Conservation (phyloP, 2,797 vertebrate genomes). For the Bovichtus diacanthus region DNA sequence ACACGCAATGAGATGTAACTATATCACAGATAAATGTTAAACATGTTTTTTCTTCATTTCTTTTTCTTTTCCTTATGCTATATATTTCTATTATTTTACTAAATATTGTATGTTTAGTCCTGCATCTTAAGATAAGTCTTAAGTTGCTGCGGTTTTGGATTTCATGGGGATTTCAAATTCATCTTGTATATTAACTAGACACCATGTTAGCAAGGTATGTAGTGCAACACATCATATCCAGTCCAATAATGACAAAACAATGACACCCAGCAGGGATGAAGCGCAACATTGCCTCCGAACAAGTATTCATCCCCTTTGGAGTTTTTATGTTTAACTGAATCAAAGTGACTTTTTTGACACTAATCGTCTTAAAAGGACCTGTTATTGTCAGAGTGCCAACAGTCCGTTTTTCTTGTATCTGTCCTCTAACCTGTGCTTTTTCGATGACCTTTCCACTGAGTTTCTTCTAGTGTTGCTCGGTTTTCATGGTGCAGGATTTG, state of each 20-base stretch:
- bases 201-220: not conserved
- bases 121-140: too few species aligned
- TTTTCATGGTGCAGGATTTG: not conserved
- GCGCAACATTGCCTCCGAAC: too few species aligned
- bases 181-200: not conserved
- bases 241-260: not conserved
- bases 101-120: not conserved
- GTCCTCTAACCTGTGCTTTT: not conserved
- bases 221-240: not conserved
- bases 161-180: not conserved
- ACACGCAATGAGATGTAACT: conserved; percentile 9
- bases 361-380: not conserved
- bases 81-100: not conserved
- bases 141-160: conserved; percentile 3
- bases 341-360: not conserved
- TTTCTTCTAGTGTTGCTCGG: not conserved
- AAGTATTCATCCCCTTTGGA: not conserved
- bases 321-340: not conserved
- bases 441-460: not conserved
- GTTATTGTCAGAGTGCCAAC: not conserved
- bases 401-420: not conserved
- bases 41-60: conserved; percentile 1
- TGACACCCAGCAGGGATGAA: not conserved
- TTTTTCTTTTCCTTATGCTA: not conserved
- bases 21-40: not conserved